Base-by-base conservation (phyloP, 2,888 invertebrate species). In the Unio pictorum region DNA sequence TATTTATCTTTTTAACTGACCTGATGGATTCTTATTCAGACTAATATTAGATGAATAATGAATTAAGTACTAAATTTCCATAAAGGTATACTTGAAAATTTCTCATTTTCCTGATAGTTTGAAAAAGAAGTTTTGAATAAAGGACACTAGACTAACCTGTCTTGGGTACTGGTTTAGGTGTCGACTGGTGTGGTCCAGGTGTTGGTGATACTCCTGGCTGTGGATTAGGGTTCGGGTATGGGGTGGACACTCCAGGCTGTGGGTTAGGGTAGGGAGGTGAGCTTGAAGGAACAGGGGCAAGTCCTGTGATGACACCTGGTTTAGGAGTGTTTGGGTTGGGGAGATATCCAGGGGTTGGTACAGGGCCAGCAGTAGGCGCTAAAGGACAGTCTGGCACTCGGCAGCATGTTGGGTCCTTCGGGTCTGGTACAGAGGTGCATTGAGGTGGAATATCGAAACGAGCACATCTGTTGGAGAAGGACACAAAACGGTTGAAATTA, bases 351-450 rank as follows among this genome's bases (percentile, higher is more conserved):
- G 84, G 84, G 4, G 77, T 72, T 55, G 81, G 81, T 18, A 69
- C 67, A 11, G 80, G 77, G 6, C 73, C 71, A 64, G 75, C 68
- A 54, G 79, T 76, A 26, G 81, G 78, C 26, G 75, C 71, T 61
- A 79, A 69, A 56, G 81, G 80, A 64, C 84, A 84, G 61, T 76
- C 72, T 5, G 83, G 81, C 1, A 82, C 79, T 75, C 82, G 74
- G 67, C 84, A 84, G 70, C 84, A 84, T 23, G 77, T 61, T 54
- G 84, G 84, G 66, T 84, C 82, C 57, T 74, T 76, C 8, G 83
- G 82, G 63, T 83, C 83, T 4, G 84, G 78, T 45, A 84, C 81
- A 68, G 82, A 61, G 7, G 80, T 81, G 69, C 84, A 84, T 30
- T 61, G 64, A 45, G 73, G 15, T n/a, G 84, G 81, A 20, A 82